Evolutionary conservation across 2,888 invertebrate species (phyloP), one percentile per base, ranked within the genome.

Genomic region (Argyresthia albistria): DNA sequence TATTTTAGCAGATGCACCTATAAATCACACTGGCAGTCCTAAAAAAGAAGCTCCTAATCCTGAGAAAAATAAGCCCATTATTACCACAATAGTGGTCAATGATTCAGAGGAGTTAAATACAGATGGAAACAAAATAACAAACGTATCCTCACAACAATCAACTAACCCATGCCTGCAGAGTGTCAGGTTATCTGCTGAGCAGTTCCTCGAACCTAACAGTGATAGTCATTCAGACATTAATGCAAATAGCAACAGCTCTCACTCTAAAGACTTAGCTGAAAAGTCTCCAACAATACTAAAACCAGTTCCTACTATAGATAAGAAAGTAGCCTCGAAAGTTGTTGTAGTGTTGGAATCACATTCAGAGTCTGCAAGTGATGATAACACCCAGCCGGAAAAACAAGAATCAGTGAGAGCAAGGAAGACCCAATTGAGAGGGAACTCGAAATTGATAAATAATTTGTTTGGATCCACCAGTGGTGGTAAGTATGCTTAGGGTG

Each of bases 381-480:
- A 53, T 15, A 51, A 52, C 25, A 25, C 25, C 25, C 25, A 25
- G 25, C 25, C 25, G 6, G 25, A 2, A 25, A 25, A 25, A 6
- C 25, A 25, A 25, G 25, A 25, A 25, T 6, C 25, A 25, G 3
- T 4, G 25, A 25, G 25, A 25, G 25, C 25, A 2, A 25, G 3
- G 25, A 25, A 25, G 25, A 25, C 25, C 25, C 25, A 25, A 25
- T 25, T 6, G 25, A 2, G 25, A 25, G 25, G 25, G 53, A 72
- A 67, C 54, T 67, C 72, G 43, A 75, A 63, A 56, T 69, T 68
- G 46, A 64, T 83, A 59, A 67, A 75, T 46, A 73, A 73, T 65
- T 59, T 80, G 45, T 80, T 86, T 67, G 86, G 86, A 75, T 77
- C 78, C 61, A 56, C 73, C 36, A 72, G 70, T 64, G 82, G 70